Evolutionary conservation across 2,797 vertebrate genomes (phyloP).

Genomic region (Platyrinchus mystaceus): DNA sequence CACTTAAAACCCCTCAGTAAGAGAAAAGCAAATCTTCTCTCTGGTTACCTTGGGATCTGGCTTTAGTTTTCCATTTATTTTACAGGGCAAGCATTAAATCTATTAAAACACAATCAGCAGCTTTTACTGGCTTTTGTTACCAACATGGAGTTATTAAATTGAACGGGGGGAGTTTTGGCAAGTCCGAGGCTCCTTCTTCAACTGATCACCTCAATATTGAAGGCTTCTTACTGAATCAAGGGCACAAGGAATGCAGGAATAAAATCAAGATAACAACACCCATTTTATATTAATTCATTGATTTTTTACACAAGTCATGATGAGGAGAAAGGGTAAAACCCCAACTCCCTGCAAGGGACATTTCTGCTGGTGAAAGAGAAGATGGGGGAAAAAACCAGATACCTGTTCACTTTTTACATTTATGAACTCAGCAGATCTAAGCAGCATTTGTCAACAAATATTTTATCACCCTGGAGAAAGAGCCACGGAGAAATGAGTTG

Average conservation of each 20-base stretch:
- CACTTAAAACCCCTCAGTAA: not conserved
- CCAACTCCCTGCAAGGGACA: not conserved
- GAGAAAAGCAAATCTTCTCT: not conserved
- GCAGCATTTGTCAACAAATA: not conserved
- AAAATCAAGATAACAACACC: not conserved
- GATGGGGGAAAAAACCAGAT: not conserved
- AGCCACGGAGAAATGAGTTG: rapidly evolving
- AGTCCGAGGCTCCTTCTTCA: not conserved
- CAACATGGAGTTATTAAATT: not conserved
- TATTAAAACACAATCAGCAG: not conserved
- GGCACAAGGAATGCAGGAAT: not conserved
- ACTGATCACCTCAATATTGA: not conserved
- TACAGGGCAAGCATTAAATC: not conserved
- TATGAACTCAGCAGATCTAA: not conserved
- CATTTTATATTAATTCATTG: not conserved
- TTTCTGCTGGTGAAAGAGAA: not conserved
- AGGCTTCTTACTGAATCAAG: not conserved
- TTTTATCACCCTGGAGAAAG: not conserved
- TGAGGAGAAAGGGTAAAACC: not conserved
- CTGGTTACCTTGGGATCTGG: not conserved
- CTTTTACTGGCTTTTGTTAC: not conserved
- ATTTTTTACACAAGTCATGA: not conserved
- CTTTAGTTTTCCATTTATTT: not conserved
- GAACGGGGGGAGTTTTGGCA: not conserved
- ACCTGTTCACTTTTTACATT: not conserved